Percentiles rank a stretch among this genome's conserved stretches.
Evolutionary conservation across 2,888 invertebrate species (phyloP).

Genomic region (Napeogenes sylphis): DNA sequence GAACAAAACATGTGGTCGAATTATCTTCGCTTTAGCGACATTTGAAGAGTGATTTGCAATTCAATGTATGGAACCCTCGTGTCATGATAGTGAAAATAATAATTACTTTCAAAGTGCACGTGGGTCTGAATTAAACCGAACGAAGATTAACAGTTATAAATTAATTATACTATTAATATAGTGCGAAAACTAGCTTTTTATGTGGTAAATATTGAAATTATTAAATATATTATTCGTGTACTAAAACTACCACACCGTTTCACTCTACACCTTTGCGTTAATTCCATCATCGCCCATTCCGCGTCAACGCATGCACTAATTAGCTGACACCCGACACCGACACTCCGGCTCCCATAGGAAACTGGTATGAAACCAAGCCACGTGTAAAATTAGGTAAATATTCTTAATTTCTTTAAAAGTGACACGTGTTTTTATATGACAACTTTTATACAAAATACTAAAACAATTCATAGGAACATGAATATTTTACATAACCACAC

Average conservation of each 20-base stretch:
- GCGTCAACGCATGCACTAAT: conserved; percentile 71
- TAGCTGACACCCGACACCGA: conserved; percentile 64
- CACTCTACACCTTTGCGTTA: conserved; percentile 56
- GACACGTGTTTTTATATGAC: background rate
- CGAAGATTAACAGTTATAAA: background rate
- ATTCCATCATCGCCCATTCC: conserved; percentile 60
- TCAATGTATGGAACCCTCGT: conserved; percentile 48
- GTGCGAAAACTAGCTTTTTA: too few relatives aligned
- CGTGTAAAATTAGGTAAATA: conserved; percentile 62
- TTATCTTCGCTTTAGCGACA: conserved; percentile 71
- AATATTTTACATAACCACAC: too few relatives aligned
- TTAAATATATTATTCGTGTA: conserved; percentile 17
- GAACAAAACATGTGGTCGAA: conserved; percentile 72
- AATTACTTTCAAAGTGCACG: conserved; percentile 56
- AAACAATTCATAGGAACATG: background rate
- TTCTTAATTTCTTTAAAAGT: conserved; percentile 34
- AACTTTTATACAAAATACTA: conserved; percentile 23
- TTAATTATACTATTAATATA: background rate
- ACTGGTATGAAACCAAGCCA: conserved; percentile 52
- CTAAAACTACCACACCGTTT: conserved; percentile 41
- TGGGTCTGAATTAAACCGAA: conserved; percentile 43
- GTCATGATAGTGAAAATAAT: conserved; percentile 55
- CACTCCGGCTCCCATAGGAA: conserved; percentile 59
- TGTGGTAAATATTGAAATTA: background rate
- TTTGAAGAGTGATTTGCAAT: conserved; percentile 70